Conservation (phyloP, 2,113 vertebrate species). For the Phodopus roborovskii region DNA sequence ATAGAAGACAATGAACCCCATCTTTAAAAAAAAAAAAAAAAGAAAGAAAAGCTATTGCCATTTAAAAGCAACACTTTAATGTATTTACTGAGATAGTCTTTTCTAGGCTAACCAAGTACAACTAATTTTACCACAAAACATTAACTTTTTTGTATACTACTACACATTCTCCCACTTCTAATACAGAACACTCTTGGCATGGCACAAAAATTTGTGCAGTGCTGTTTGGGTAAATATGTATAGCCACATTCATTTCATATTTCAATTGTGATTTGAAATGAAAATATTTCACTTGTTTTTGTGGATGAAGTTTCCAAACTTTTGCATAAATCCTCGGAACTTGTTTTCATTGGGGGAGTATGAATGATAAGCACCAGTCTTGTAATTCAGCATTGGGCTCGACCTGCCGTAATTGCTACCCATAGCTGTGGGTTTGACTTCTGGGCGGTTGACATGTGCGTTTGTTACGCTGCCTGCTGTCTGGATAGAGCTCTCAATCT, state of each 20-base stretch:
- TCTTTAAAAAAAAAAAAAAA: not conserved
- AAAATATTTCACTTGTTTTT: conserved; percentile 90
- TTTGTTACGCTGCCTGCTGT: conserved; percentile 70
- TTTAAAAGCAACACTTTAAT: conserved; percentile 4
- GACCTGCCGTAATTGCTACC: conserved; percentile 80
- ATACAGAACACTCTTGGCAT: conserved; percentile 59
- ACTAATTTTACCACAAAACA: conserved; percentile 64
- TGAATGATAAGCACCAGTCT: conserved; percentile 76
- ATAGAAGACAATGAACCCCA: conserved; percentile 75
- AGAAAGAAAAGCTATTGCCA: not conserved
- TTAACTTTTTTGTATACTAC: conserved; percentile 14
- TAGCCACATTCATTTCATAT: conserved; percentile 41
- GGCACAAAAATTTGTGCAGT: conserved; percentile 62
- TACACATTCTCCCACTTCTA: not conserved
- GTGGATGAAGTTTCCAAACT: conserved; percentile 91
- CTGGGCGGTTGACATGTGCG: conserved; percentile 76
- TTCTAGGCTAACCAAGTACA: conserved; percentile 67
- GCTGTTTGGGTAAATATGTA: conserved; percentile 63
- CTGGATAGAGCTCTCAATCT: conserved; percentile 86
- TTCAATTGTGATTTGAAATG: conserved; percentile 45
- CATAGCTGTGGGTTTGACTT: conserved; percentile 84
- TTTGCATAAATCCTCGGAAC: conserved; percentile 93
- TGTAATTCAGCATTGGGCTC: conserved; percentile 85
- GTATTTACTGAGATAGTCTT: conserved; percentile 58
- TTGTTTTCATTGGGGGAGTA: conserved; percentile 92